Evolutionary conservation across 2,888 invertebrate species (phyloP), one percentile per base, ranked within the genome.

Genomic region (Drosophila atripex): DNA sequence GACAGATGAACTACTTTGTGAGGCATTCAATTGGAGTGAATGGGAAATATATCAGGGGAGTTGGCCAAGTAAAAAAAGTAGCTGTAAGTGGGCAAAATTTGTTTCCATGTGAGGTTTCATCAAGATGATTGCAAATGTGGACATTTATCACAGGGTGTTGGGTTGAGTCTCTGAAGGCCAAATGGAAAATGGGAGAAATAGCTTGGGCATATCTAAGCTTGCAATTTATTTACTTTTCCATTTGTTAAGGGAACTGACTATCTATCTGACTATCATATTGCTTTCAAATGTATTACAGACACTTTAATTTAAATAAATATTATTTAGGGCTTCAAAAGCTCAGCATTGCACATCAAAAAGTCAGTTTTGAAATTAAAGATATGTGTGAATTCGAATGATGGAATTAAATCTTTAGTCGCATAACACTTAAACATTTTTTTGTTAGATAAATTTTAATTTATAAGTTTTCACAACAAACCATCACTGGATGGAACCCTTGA

Each of bases 1-100:
- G 50, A 70, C 71, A 66, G 71, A 70, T 66, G 71, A 59, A 58
- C 66, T 71, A 70, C 66, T 66, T 66, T 66, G 70, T 70, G 49
- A 50, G 59, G 69, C 64, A 58, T 70, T 70, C 71, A 70, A 25
- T 41, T 38, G 30, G 18, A 71, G 59, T 45, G 45, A 66, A 49
- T 45, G 49, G 59, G 30, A 38, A 45, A 58, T 66, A 50, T 50
- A 70, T 58, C 59, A 45, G 46, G 23, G 43, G 18, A 49, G 21
- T 43, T 69, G 57, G 58, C 38, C 69, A 49, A 50, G 70, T 58
- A 16, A 70, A 59, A 59, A 18, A 58, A 66, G 38, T 55, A 25
- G 45, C 35, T 30, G 45, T 68, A 66, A 64, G 68, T 38, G 45
- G 64, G 32, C 21, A 23, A 64, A 68, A 66, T 68, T 66, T 66